Conservation (phyloP, 2,113 vertebrate species). For the Gasterosteus aculeatus region DNA sequence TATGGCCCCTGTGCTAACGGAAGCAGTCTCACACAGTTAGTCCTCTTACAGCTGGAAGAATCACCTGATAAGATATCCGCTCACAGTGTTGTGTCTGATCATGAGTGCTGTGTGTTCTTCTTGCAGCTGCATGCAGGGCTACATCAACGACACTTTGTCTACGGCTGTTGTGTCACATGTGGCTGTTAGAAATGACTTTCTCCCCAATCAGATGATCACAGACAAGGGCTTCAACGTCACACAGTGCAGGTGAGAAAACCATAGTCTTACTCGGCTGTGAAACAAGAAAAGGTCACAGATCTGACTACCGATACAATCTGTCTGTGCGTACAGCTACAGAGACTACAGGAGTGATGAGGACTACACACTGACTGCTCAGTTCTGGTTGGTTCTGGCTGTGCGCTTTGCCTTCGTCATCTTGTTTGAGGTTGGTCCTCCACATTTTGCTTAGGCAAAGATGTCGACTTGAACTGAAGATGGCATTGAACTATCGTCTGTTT, state of each 20-base stretch:
- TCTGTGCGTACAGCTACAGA: conserved; percentile 83
- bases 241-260: conserved; percentile 85
- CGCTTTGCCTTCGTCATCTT: conserved; percentile 91
- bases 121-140: conserved; percentile 88
- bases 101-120: background rate
- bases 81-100: background rate
- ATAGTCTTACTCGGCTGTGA: background rate
- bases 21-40: conserved; percentile 78
- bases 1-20: conserved; percentile 83
- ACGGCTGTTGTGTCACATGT: conserved; percentile 63
- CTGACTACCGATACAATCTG: background rate
- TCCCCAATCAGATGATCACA: conserved; percentile 7
- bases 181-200: conserved; percentile 74
- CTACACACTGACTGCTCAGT: conserved; percentile 83
- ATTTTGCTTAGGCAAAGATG: background rate
- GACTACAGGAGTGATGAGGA: conserved; percentile 84
- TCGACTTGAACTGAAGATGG: background rate
- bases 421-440: conserved; percentile 85
- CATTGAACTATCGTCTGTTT: background rate
- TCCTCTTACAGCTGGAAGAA: background rate
- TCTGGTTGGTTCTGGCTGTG: conserved; percentile 90
- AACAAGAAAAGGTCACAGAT: background rate
- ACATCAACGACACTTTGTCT: conserved; percentile 90
- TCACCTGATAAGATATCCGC: background rate
- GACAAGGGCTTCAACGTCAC: conserved; percentile 47